Evolutionary conservation across 2,113 vertebrate species (phyloP).

Genomic region (Myotis brandtii): DNA sequence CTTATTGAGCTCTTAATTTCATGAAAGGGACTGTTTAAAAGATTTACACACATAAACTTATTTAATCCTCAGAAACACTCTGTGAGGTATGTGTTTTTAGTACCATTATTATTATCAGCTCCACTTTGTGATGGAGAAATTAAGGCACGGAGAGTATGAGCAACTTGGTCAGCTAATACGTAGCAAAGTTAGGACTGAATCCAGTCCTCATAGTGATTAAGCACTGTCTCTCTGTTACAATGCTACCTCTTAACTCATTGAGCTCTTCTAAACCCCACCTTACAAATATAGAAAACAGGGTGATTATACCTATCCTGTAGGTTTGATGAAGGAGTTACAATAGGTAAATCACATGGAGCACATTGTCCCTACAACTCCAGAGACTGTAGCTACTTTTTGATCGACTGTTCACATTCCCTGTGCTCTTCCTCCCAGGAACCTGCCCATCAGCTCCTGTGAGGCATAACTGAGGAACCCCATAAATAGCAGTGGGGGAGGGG

Average conservation of each 20-base stretch:
- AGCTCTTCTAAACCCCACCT: neutral
- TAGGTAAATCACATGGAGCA: neutral
- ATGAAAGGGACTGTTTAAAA: neutral
- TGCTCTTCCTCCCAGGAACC: neutral
- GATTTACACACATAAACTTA: neutral
- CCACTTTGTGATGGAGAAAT: neutral
- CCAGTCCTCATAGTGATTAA: neutral
- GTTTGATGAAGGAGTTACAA: neutral
- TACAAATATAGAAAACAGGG: neutral
- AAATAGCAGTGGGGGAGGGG: neutral
- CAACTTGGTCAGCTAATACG: neutral
- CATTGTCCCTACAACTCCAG: neutral
- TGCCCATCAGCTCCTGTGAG: neutral
- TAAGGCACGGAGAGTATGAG: neutral
- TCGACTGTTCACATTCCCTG: neutral
- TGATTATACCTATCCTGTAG: neutral
- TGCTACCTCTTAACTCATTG: neutral
- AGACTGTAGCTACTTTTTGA: neutral
- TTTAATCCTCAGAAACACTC: neutral
- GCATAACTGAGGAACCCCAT: neutral
- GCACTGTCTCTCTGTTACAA: neutral
- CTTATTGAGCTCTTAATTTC: neutral
- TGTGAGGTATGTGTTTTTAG: neutral
- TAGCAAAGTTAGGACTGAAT: neutral
- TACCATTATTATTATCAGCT: neutral